Evolutionary conservation across 1,140 invertebrate genomes (phyloP), one percentile per base, ranked within the genome.

Genomic region (Lepidurus apus): DNA sequence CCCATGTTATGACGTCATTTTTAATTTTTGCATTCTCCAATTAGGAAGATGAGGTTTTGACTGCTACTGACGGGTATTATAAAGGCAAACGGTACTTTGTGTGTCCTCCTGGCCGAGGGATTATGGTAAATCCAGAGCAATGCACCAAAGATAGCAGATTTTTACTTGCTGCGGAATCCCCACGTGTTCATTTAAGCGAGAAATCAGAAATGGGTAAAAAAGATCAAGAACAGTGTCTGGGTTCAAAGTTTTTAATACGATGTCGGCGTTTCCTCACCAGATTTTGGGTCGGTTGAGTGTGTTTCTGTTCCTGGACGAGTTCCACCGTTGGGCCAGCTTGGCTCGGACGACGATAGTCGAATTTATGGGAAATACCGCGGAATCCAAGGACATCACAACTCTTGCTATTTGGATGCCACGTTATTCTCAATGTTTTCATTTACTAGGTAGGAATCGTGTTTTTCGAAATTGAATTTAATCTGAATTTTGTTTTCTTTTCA

Each of bases 381-480:
- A 4, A 98, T 98, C 82, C 96, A 98, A 87, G 97, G 97, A 7
- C 95, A 98, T 85, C 94, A 97, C 83, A 99, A 98, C 87, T 98
- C 96, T 0, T 99, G 97, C 85, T 99, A 99, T 85, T 87, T 98
- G 79, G 97, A 99, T 85, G 95, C 96, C 1, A 98, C 95, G 4
- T 87, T 98, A 7, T 98, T 98, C 85, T 91, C 94, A 24, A 98
- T 98, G 96, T 98, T 98, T 85, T 93, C 96, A 10, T 98, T 96
- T 85, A 96, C 94, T 0, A 92, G 84, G 85, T 85, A 82, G 79
- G 47, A 77, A 73, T 73, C 7, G 11, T 4, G 26, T 11, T n/a
- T 76, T 11, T 34, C 42, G 3, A 77, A 73, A 1, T 26, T n/a
- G 7, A 75, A 43, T 9, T 24, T 65, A 43, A 78, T 47, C 42